Base-by-base conservation (phyloP, 2,888 invertebrate species). In the Conus canariensis region DNA sequence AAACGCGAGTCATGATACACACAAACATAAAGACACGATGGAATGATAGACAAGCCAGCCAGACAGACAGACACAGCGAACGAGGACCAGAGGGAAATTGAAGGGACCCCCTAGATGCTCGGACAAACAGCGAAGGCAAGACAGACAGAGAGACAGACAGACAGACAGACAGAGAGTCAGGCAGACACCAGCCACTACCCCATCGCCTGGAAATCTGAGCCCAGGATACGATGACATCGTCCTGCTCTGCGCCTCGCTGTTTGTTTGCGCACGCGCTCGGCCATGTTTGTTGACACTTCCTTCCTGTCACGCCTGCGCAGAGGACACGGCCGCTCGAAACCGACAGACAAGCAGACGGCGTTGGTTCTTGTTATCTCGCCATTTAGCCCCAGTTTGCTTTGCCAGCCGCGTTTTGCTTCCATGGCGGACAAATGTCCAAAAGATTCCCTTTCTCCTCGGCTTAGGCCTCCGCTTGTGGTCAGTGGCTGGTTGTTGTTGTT, bases 251-350 rank as follows among this genome's bases (percentile, higher is more conserved):
- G 64, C 64, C 16, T 16, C 16, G 64, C 64, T 82, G 88, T 82
- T 82, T 88, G 82, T 88, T 88, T 88, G 88, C 88, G 88, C 88
- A 88, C 88, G 88, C 88, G 88, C 82, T 3, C 64, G 64, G 45
- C 82, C 58, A 25, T 88, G 80, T 88, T 88, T 88, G 64, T 88
- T 88, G 88, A 82, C 60, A 67, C 56, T 88, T n/a, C 60, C 87
- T 45, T 64, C 58, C 59, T 64, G 58, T 60, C 25, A 67, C 14
- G 83, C 82, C 56, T 83, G 82, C 56, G 82, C 82, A 58, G 19
- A 25, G 7, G 58, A 58, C 56, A 19, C 16, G 22, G 58, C 19
- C 19, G 25, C 22, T 19, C 1, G 1, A 58, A 83, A 22, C 25
- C 5, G 6, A 25, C 30, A 16, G 60, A 14, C n/a, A 80, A 10